phyloP scores from a whole-genome alignment of 2,797 vertebrate species.

The Carcharodon carcharias region DNA sequence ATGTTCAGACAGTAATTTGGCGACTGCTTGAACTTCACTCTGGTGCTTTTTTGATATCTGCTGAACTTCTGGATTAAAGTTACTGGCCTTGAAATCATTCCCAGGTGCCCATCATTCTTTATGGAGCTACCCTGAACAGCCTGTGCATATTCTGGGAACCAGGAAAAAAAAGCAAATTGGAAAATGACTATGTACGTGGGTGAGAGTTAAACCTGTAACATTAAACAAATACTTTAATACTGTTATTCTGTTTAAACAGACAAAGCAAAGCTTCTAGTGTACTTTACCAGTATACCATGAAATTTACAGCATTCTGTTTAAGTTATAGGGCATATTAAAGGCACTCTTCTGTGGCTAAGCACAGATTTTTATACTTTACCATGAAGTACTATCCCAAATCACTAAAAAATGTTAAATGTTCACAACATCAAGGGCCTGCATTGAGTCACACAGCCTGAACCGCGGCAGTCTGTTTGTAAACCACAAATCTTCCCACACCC shows the following conservation, averaged over 20 bases:
- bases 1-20: background rate
- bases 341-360: background rate
- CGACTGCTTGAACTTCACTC: background rate
- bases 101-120: background rate
- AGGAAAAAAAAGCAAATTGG: background rate
- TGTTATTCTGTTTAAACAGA: background rate
- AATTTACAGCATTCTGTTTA: background rate
- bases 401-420: background rate
- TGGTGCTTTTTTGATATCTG: background rate
- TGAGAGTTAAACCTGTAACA: background rate
- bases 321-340: background rate
- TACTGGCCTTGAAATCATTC: slow-evolving; percentile 22
- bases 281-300: background rate
- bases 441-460: background rate
- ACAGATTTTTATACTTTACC: background rate
- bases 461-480: background rate
- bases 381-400: background rate
- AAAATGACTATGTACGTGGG: background rate
- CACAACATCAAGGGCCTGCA: background rate
- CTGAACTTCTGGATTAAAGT: background rate
- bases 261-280: background rate
- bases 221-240: slow-evolving; percentile 9
- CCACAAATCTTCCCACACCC: slow-evolving; percentile 33
- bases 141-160: background rate
- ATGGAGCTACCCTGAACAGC: too few relatives aligned